Evolutionary conservation across 2,888 invertebrate genomes (phyloP).

Genomic region (Lepidochitona cinerea): DNA sequence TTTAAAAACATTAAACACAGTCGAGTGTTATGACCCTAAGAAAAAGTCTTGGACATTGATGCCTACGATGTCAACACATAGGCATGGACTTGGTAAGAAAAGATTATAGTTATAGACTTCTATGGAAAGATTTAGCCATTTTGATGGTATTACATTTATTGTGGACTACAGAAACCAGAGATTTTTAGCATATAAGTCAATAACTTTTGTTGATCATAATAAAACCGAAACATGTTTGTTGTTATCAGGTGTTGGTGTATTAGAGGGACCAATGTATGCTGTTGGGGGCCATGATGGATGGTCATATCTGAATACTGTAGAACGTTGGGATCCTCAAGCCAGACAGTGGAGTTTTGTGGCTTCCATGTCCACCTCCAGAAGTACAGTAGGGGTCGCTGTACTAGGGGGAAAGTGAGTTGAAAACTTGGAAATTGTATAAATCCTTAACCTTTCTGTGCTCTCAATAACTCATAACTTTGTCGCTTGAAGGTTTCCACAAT

Average conservation of each 20-base stretch:
- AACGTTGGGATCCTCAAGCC: slow-evolving; percentile 91
- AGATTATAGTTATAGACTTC: no score
- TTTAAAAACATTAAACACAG: slow-evolving; percentile 82
- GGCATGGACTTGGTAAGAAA: slow-evolving; percentile 76
- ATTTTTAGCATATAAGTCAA: neutral
- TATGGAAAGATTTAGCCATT: no score
- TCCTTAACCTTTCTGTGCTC: no score
- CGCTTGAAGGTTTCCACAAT: no score
- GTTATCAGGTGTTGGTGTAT: slow-evolving; percentile 75
- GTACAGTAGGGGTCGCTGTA: slow-evolving; percentile 92
- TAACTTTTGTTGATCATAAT: neutral
- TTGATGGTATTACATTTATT: no score
- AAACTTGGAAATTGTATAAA: no score
- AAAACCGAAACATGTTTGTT: neutral
- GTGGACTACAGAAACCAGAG: no score
- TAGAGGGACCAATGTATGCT: slow-evolving; percentile 89
- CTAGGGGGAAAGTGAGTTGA: slow-evolving; percentile 78
- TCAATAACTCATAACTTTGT: no score
- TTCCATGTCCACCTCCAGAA: slow-evolving; percentile 89
- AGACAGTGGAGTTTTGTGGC: slow-evolving; percentile 92
- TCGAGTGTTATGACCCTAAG: slow-evolving; percentile 69
- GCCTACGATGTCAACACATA: slow-evolving; percentile 91
- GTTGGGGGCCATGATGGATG: slow-evolving; percentile 97
- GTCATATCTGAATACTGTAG: slow-evolving; percentile 95
- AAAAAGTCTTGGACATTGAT: slow-evolving; percentile 83